Conservation (phyloP, 2,888 invertebrate genomes). For the Escarpia spicata region DNA sequence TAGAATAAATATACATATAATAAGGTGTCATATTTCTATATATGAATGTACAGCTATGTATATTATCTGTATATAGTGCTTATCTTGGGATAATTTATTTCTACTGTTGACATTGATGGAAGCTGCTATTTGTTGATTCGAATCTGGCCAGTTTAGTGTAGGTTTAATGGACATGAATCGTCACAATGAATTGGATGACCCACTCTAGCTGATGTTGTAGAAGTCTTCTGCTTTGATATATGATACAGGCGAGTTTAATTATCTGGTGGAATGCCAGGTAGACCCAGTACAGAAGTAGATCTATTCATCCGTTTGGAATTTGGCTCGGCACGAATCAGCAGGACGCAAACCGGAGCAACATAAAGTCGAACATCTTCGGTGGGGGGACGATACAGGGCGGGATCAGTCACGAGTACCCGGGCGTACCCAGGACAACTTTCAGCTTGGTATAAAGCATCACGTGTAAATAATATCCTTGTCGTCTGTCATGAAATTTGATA, state of each 20-base stretch:
- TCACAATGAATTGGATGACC: background rate
- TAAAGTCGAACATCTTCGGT: background rate
- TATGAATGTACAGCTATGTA: background rate
- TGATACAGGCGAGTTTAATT: background rate
- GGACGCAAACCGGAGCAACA: background rate
- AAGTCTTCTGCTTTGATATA: background rate
- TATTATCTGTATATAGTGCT: background rate
- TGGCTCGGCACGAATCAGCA: background rate
- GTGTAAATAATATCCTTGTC: background rate
- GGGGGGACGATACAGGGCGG: background rate
- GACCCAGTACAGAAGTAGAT: background rate
- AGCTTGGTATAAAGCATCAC: background rate
- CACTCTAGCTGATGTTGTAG: background rate
- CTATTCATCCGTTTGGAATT: background rate
- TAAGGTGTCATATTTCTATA: background rate
- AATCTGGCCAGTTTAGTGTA: background rate
- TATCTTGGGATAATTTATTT: background rate
- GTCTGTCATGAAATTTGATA: background rate
- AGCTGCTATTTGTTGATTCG: background rate
- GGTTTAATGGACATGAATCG: background rate
- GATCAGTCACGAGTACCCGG: background rate
- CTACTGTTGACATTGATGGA: background rate
- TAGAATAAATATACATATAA: background rate
- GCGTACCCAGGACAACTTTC: background rate
- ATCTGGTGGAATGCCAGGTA: background rate